Evolutionary conservation across 2,888 invertebrate genomes (phyloP).

Genomic region (Rotaria macrura): DNA sequence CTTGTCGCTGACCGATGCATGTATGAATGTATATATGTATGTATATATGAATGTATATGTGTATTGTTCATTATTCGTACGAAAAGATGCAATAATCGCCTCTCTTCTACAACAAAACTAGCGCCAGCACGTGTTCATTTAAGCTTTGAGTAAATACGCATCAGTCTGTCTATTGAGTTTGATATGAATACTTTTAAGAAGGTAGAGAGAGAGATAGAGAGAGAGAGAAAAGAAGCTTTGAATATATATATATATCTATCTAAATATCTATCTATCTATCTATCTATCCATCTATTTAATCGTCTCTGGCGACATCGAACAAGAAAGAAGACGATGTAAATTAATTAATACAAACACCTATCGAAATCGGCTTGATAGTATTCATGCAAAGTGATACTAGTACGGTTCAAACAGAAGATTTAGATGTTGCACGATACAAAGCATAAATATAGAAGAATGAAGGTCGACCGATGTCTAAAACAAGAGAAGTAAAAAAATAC

Average conservation of each 20-base stretch:
- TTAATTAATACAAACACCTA: not conserved
- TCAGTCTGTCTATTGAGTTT: not conserved
- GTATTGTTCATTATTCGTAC: not conserved
- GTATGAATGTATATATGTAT: not conserved
- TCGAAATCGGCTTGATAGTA: not conserved
- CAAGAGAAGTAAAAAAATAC: not conserved
- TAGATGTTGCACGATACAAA: not conserved
- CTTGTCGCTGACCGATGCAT: not conserved
- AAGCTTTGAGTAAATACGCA: not conserved
- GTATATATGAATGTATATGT: not conserved
- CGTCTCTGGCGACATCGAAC: not conserved
- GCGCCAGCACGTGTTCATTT: not conserved
- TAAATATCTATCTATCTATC: no score
- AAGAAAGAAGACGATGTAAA: not conserved
- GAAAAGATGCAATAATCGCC: slow-evolving; percentile 6
- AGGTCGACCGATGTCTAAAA: not conserved
- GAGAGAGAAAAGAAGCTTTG: not conserved
- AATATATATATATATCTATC: not conserved
- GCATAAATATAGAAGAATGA: not conserved
- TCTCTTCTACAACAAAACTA: not conserved
- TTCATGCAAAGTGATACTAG: not conserved
- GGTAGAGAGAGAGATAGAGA: not conserved
- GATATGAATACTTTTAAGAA: not conserved
- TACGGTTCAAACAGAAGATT: not conserved
- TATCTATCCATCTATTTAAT: not conserved